Base-by-base conservation (phyloP, 1,140 invertebrate genomes). In the Drosophila trapezifrons region DNA sequence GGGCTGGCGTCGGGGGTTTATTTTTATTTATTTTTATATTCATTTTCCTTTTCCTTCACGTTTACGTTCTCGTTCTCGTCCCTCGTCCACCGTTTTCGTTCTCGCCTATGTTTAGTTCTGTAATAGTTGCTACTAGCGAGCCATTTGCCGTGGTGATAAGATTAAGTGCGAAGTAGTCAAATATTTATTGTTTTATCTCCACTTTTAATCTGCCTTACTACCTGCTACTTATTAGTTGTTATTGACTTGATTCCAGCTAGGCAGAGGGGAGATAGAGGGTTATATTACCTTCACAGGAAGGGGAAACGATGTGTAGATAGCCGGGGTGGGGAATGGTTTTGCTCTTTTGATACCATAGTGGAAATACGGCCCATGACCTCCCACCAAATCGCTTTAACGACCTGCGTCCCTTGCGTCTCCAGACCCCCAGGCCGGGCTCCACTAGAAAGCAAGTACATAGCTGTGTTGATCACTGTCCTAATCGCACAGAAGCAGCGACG, bases 111-210 rank as follows among this genome's bases (percentile, higher is more conserved):
- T 27, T 43, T 57, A 27, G 49, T 57, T 43, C 2, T 10, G 18
- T 35, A 32, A 32, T 51, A 17, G 4, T 20, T 15, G 37, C 10
- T 32, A 10, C 9, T 22, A 22, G 22, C 29, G 22, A 59, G 62
- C 60, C 58, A 64, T 66, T 32, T 18, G 12, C 20, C 32, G 51
- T 64, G 64, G 35, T 67, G 65, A 67, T 67, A 66, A 42, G 60
- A 65, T 42, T 40, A 22, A 8, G 35, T 32, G 25, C 18, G 22
- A 40, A 45, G 25, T 66, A 66, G 62, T 42, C 20, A 66, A 66
- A 51, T 52, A 52, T 66, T 67, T 67, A 67, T 67, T 46, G 15
- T 66, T 45, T 20, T 49, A 17, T 46, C 10, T 47, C 10, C 10
- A 38, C 12, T 6, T 37, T 15, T 18, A 6, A 10, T 40, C 45